phyloP scores from a whole-genome alignment of 2,113 vertebrate genomes.

The Platanista minor region DNA sequence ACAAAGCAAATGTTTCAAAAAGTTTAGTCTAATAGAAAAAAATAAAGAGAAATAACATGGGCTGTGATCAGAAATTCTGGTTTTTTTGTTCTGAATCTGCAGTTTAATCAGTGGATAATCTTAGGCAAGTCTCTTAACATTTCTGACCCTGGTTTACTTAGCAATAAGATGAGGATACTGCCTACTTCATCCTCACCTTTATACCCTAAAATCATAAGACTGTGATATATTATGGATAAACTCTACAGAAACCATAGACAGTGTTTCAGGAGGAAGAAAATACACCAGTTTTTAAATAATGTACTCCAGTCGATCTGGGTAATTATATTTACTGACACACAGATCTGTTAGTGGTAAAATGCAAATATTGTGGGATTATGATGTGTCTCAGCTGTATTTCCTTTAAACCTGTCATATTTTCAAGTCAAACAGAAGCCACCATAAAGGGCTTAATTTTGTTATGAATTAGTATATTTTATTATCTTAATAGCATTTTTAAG shows the following conservation, averaged over 20 bases:
- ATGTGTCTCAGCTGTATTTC: not conserved
- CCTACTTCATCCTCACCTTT: not conserved
- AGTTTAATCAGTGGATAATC: not conserved
- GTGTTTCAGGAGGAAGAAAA: not conserved
- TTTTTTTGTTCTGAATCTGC: not conserved
- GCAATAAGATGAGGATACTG: not conserved
- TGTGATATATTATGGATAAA: not conserved
- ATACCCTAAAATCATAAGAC: not conserved
- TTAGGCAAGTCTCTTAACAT: not conserved
- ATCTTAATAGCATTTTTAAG: not conserved
- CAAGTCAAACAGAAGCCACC: not conserved
- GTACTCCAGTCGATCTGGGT: not conserved
- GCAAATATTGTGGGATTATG: not conserved
- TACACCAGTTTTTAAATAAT: not conserved
- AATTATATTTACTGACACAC: not conserved
- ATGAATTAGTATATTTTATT: not conserved
- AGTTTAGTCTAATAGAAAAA: not conserved
- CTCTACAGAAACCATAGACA: not conserved
- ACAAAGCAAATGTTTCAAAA: not conserved
- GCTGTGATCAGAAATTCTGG: not conserved
- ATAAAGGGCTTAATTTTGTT: not conserved
- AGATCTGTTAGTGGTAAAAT: not conserved
- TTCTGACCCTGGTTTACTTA: not conserved
- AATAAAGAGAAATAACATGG: not conserved
- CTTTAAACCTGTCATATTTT: not conserved